phyloP scores from a whole-genome alignment of 1,140 invertebrate genomes.

The Drosophila watanabei region DNA sequence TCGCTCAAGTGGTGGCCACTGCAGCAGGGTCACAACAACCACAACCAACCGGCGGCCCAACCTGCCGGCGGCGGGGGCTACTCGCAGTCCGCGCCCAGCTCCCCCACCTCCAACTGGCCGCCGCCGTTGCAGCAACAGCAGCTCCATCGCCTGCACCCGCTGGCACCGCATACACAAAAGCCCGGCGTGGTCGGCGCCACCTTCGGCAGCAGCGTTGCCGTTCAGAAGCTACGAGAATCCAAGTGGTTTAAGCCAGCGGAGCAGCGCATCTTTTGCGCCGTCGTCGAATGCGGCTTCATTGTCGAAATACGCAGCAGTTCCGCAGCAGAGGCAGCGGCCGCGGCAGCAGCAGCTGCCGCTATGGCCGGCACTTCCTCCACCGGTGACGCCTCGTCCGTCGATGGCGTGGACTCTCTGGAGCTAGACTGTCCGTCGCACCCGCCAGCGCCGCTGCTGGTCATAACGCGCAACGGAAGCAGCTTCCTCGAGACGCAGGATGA shows the following conservation, averaged over 20 bases:
- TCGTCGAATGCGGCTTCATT: conserved; percentile 89
- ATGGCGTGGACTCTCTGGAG: conserved; percentile 57
- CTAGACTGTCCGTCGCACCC: conserved; percentile 58
- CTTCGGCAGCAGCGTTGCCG: conserved; percentile 88
- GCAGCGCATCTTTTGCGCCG: conserved; percentile 89
- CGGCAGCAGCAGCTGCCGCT: conserved; percentile 56
- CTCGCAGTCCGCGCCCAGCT: conserved; percentile 73
- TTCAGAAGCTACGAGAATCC: conserved; percentile 89
- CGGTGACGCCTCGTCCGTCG: conserved; percentile 19
- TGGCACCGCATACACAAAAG: conserved; percentile 56
- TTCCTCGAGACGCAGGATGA: conserved; percentile 79
- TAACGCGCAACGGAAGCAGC: conserved; percentile 74
- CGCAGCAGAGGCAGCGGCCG: conserved; percentile 60
- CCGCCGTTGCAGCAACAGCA: conserved; percentile 67
- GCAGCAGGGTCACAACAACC: conserved; percentile 81
- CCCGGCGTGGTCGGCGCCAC: conserved; percentile 69
- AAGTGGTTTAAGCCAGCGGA: conserved; percentile 90
- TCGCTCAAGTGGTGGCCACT: conserved; percentile 84
- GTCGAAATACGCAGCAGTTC: conserved; percentile 87
- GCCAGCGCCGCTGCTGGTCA: conserved; percentile 53
- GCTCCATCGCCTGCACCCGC: conserved; percentile 57
- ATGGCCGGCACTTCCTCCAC: conserved; percentile 52
- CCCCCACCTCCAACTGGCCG: conserved; percentile 75
- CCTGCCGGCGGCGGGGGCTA: conserved; percentile 49
- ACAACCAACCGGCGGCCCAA: conserved; percentile 55